Conservation (phyloP, 1,140 invertebrate species). For the Aphelenchoides fujianensis region DNA sequence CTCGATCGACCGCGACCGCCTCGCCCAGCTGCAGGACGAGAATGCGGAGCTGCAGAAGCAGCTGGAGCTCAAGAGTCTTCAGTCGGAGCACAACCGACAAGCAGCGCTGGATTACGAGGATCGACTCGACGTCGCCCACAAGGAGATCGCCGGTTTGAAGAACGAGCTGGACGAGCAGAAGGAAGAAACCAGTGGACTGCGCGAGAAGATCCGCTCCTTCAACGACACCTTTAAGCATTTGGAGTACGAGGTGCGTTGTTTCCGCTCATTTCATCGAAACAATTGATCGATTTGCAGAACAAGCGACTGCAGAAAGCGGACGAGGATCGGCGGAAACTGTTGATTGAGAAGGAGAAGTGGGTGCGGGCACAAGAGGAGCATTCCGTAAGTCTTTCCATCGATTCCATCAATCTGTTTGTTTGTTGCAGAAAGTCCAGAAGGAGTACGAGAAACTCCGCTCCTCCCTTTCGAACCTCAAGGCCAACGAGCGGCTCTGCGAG, state of each 20-base stretch:
- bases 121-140: background rate
- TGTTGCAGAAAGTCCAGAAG: background rate
- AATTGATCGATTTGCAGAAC: too few relatives aligned
- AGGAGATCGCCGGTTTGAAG: conserved; percentile 21
- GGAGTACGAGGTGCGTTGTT: too few relatives aligned
- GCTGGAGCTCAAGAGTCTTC: background rate
- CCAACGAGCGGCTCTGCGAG: conserved; percentile 4
- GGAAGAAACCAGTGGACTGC: conserved; percentile 33
- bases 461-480: background rate
- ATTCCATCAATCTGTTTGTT: background rate
- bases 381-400: background rate
- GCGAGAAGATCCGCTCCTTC: too few relatives aligned
- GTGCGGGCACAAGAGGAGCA: background rate
- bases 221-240: too few relatives aligned
- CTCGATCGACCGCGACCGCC: background rate
- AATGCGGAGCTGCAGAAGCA: background rate
- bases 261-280: too few relatives aligned
- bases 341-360: conserved; percentile 24
- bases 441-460: background rate
- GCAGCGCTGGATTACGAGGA: background rate
- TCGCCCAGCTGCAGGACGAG: conserved; percentile 1
- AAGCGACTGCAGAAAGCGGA: background rate
- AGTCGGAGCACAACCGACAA: background rate
- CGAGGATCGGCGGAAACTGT: conserved; percentile 25
- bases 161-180: conserved; percentile 44